Evolutionary conservation across 2,113 vertebrate genomes (phyloP), one percentile per base, ranked within the genome.

Genomic region (Syngnathus scovelli): DNA sequence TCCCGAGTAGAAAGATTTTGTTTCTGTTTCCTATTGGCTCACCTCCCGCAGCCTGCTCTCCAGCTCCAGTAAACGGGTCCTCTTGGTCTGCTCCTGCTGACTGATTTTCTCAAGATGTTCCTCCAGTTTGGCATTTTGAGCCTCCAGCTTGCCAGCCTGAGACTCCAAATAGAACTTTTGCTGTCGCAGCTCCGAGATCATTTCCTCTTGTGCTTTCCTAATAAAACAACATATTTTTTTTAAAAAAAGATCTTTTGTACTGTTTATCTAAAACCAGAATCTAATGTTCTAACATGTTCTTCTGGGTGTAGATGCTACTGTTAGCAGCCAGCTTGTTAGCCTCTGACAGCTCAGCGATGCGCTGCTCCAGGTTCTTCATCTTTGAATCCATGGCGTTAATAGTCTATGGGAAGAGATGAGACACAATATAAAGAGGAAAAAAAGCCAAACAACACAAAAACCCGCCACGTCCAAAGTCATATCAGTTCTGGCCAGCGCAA

Each of bases 91-190:
- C 78, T 98, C 96, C 80, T 98, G 96, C 77, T 95, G 95, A 90
- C 93, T 96, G 88, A 98, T 95, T 82, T 96, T 96, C 75, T 98
- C 95, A 81, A 98, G 91, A 78, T 98, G 95, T 65, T 98, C 96
- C 81, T 98, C 96, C 75, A 98, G 91, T 87, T 98, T 98, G 81
- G 93, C 93, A 79, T 98, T 98, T 84, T 99, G 96, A 70, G 96
- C 95, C 76, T 99, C 96, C 37, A 98, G 89, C 77, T 99, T 99
- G 21, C 97, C 97, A 33, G 95, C 96, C 83, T 99, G 97, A 0
- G 97, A 97, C 88, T 99, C 97, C 90, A 99, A 87, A 84, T 99
- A 99, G 88, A 99, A 98, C 86, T 99, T 99, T 88, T 99, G 96
- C 83, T 99, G 96, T 66, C 97, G 92, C 69, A 99, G 94, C 83